A percentile compares a stretch with the other conserved stretches of the same genome.
Evolutionary conservation across 2,797 vertebrate genomes (phyloP).

Genomic region (Myotis pilosus): DNA sequence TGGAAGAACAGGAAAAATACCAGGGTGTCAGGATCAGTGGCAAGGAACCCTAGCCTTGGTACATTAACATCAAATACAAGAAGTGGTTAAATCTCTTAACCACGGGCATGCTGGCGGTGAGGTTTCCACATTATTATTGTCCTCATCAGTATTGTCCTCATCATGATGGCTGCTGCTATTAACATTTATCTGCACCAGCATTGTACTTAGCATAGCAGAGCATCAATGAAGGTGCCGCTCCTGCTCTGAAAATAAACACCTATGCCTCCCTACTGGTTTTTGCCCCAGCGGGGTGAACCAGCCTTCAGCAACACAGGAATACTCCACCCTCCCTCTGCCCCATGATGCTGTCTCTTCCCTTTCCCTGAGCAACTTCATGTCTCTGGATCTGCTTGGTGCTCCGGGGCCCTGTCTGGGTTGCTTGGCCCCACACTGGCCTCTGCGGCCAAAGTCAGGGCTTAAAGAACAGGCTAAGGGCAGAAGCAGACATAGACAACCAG

Average conservation of each 20-base stretch:
- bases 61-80: not conserved
- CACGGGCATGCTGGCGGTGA: not conserved
- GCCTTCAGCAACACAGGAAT: not conserved
- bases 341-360: not conserved
- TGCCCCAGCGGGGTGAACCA: not conserved
- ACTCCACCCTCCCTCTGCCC: not conserved
- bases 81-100: not conserved
- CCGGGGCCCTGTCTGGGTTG: not conserved
- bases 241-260: slow-evolving; percentile 59
- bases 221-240: not conserved
- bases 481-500: not conserved
- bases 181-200: slow-evolving; percentile 6
- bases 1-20: not conserved
- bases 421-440: not conserved
- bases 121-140: not conserved
- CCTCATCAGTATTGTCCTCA: not conserved
- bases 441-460: not conserved
- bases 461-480: not conserved
- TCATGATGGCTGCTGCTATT: not conserved
- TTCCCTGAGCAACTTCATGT: not conserved
- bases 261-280: not conserved
- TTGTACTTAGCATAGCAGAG: not conserved
- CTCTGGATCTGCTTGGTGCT: not conserved
- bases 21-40: not conserved
- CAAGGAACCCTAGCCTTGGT: not conserved